Percentiles rank a stretch among this genome's conserved stretches.
phyloP scores from a whole-genome alignment of 2,113 vertebrate genomes.

The Dipodomys merriami region DNA sequence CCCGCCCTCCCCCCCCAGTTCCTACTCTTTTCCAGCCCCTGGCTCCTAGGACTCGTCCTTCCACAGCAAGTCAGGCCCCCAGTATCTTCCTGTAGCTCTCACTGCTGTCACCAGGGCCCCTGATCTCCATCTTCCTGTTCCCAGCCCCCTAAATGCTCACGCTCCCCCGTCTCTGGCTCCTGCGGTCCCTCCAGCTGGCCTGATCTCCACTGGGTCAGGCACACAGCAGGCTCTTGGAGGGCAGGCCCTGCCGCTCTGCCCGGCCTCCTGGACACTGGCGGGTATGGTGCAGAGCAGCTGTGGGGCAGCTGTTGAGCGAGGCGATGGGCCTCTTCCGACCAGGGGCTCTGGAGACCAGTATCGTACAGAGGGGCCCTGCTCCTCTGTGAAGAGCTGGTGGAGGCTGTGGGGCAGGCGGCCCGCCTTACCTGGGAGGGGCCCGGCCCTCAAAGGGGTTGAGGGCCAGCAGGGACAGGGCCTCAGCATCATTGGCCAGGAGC shows the following conservation, averaged over 20 bases:
- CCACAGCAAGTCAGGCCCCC: background rate
- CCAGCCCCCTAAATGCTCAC: too few relatives aligned
- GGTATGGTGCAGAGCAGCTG: background rate
- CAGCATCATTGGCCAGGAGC: slow-evolving; percentile 92
- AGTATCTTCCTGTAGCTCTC: too few relatives aligned
- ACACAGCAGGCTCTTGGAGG: background rate
- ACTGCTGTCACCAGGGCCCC: too few relatives aligned
- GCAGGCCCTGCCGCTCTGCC: background rate
- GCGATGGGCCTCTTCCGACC: background rate
- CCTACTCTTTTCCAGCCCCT: too few relatives aligned
- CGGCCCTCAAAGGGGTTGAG: slow-evolving; percentile 90
- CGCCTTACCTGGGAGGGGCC: slow-evolving; percentile 89
- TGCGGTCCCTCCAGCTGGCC: too few relatives aligned
- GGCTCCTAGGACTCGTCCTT: too few relatives aligned
- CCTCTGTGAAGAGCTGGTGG: background rate
- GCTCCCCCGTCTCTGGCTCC: too few relatives aligned
- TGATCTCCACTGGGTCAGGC: too few relatives aligned
- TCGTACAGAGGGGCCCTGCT: too few relatives aligned
- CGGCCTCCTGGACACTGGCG: background rate
- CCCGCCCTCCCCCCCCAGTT: background rate
- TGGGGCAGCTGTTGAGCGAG: background rate
- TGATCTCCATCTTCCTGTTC: too few relatives aligned
- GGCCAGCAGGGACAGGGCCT: slow-evolving; percentile 89
- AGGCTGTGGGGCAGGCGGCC: background rate
- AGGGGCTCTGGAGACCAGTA: too few relatives aligned